phyloP scores from a whole-genome alignment of 1,140 invertebrate species.

The Battus philenor region DNA sequence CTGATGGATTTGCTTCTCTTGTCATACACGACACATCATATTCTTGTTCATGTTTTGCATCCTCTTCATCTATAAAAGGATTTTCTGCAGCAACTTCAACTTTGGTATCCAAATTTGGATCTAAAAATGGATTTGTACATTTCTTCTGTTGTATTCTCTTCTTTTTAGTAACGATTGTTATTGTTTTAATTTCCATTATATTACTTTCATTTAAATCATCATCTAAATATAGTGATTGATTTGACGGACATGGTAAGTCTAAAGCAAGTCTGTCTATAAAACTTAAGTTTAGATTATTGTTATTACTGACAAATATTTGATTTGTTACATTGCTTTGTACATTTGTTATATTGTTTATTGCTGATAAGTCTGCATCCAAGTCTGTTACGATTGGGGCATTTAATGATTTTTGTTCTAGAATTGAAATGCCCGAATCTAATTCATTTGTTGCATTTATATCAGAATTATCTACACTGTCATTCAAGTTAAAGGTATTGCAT shows the following conservation, averaged over 20 bases:
- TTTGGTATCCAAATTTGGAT: conserved; percentile 43
- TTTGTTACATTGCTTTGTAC: conserved; percentile 53
- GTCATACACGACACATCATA: conserved; percentile 40
- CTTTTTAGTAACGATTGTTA: conserved; percentile 68
- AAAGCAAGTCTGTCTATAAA: conserved; percentile 69
- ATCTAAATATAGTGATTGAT: conserved; percentile 65
- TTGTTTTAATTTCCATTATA: conserved; percentile 75
- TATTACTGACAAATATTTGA: conserved; percentile 57
- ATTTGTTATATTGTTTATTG: conserved; percentile 42
- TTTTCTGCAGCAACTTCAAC: conserved; percentile 29
- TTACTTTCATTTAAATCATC: conserved; percentile 75
- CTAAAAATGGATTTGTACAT: conserved; percentile 69
- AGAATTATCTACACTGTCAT: conserved; percentile 11
- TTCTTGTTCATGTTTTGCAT: conserved; percentile 38
- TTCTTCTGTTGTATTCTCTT: conserved; percentile 44
- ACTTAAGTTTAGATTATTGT: conserved; percentile 62
- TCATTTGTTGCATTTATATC: conserved; percentile 23
- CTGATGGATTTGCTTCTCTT: conserved; percentile 22
- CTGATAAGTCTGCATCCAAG: conserved; percentile 29
- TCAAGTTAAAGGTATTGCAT: not conserved
- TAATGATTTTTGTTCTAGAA: conserved; percentile 44
- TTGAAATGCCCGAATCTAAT: conserved; percentile 54
- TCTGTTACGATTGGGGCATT: conserved; percentile 26
- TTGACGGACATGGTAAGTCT: conserved; percentile 52
- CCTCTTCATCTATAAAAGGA: conserved; percentile 42